Percentiles rank a stretch among this genome's conserved stretches.
phyloP scores from a whole-genome alignment of 2,888 invertebrate genomes.

The Oscheius sp. region DNA sequence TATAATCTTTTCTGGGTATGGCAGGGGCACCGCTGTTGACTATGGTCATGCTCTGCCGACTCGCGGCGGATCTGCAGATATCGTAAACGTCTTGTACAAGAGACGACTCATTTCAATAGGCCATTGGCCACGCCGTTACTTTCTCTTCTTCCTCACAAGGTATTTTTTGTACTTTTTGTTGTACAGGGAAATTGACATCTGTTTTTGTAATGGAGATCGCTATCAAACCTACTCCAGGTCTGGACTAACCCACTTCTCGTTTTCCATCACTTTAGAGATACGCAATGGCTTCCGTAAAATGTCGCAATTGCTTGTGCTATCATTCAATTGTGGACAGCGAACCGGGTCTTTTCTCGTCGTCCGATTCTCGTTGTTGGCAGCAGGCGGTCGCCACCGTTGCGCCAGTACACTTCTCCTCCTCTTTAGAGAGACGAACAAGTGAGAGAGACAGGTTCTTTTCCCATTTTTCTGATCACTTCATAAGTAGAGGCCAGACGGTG shows the following conservation, averaged over 20 bases:
- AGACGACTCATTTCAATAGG: neutral
- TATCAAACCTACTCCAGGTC: neutral
- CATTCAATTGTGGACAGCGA: constrained; percentile 34
- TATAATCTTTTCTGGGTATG: no score
- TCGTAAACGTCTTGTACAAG: constrained; percentile 19
- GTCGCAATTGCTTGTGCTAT: constrained; percentile 29
- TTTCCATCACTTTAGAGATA: no score
- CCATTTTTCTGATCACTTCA: constrained; percentile 7
- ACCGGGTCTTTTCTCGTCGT: constrained; percentile 19
- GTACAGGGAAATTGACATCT: neutral
- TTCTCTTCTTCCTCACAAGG: neutral
- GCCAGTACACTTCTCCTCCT: constrained; percentile 22
- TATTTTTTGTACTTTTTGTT: neutral
- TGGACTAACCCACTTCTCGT: neutral
- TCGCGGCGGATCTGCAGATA: constrained; percentile 11
- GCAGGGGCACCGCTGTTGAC: neutral
- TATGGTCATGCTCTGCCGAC: constrained; percentile 24
- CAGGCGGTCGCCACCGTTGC: neutral
- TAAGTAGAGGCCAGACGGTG: constrained; percentile 21
- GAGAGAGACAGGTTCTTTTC: constrained; percentile 4
- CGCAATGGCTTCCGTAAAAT: constrained; percentile 13
- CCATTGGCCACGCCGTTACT: neutral
- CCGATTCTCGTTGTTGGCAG: constrained; percentile 30
- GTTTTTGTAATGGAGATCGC: neutral
- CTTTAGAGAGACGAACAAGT: constrained; percentile 8